These are phyloP conservation scores for Jacana jacana DNA, from an alignment of 2,113 vertebrate genomes.

Conservation along the genomic window DNA sequence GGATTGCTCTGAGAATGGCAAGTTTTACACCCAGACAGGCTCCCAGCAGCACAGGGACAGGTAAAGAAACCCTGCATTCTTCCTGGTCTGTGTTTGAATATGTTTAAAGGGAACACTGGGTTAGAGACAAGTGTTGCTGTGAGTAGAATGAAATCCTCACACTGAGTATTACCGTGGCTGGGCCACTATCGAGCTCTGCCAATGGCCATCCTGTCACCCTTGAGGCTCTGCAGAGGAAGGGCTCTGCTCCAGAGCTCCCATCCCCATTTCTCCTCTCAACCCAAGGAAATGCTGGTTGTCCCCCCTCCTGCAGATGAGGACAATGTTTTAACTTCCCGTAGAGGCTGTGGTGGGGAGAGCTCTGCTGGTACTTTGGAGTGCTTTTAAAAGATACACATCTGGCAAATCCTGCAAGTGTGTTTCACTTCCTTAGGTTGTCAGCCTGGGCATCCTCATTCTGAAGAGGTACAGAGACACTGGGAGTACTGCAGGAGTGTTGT, in stretches of 20 bases:
- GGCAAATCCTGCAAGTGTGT: neutral
- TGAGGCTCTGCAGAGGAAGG: neutral
- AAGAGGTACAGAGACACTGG: neutral
- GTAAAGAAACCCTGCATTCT: neutral
- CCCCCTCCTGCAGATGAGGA: neutral
- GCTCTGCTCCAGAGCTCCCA: neutral
- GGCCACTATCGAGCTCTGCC: neutral
- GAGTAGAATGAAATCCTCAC: neutral
- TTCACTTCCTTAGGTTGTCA: neutral
- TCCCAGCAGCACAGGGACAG: slow-evolving; percentile 75
- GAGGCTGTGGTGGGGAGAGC: neutral
- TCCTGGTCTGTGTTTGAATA: neutral
- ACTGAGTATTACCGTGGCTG: neutral
- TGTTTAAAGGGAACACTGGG: neutral
- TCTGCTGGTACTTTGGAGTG: neutral
- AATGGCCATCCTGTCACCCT: neutral
- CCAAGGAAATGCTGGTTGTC: neutral
- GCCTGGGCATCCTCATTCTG: neutral
- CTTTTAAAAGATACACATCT: neutral
- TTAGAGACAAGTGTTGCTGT: neutral
- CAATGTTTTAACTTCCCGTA: neutral
- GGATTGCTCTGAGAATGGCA: slow-evolving; percentile 78
- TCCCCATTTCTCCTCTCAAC: neutral
- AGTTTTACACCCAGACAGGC: slow-evolving; percentile 72
- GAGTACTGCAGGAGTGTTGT: neutral